Conservation (phyloP, 1,140 invertebrate genomes). For the Tigriopus japonicus region DNA sequence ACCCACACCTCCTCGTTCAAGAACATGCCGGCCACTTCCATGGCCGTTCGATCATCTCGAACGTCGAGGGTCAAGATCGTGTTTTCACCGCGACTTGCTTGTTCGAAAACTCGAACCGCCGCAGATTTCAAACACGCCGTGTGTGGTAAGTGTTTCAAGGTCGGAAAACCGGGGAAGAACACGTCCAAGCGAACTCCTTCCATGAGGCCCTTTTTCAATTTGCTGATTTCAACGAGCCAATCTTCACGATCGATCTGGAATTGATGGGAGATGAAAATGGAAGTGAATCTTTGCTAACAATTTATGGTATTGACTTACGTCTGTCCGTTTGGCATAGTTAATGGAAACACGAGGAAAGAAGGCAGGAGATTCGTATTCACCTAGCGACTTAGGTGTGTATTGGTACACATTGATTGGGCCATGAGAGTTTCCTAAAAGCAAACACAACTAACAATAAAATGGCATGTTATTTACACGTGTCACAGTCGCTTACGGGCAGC, state of each 20-base stretch:
- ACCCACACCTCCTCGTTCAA: constrained; percentile 54
- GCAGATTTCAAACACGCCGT: constrained; percentile 44
- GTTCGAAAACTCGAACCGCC: constrained; percentile 68
- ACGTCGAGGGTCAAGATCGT: constrained; percentile 47
- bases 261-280: too few species aligned
- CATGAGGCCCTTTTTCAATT: constrained; percentile 51
- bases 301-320: too few species aligned
- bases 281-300: too few species aligned
- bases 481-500: too few species aligned
- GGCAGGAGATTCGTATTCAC: constrained; percentile 33
- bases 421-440: constrained; percentile 43
- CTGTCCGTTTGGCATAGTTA: constrained; percentile 33
- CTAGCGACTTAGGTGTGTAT: constrained; percentile 37
- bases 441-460: too few species aligned
- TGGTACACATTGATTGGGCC: constrained; percentile 65
- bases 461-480: too few species aligned
- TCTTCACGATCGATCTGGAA: too few species aligned
- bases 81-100: constrained; percentile 51
- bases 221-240: constrained; percentile 22
- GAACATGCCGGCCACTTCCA: constrained; percentile 36
- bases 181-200: constrained; percentile 44
- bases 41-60: constrained; percentile 21
- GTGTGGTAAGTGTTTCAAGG: constrained; percentile 60
- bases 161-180: constrained; percentile 76
- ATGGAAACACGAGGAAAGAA: constrained; percentile 42